Evolutionary conservation across 2,113 vertebrate genomes (phyloP).

Genomic region (Syngnathus scovelli): DNA sequence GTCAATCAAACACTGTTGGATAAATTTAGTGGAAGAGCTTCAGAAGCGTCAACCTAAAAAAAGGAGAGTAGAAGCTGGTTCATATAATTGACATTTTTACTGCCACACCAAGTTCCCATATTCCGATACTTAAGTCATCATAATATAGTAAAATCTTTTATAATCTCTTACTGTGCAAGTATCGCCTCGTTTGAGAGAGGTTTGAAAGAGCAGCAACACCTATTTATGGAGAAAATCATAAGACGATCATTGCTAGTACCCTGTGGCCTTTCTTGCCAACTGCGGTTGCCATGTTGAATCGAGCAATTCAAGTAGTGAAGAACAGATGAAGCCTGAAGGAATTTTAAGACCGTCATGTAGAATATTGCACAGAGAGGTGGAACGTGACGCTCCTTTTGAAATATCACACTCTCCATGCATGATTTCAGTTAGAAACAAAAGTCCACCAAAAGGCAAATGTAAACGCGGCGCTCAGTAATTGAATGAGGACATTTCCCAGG

Average conservation of each 20-base stretch:
- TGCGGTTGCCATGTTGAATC: slow-evolving; percentile 2
- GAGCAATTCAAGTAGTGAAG: slow-evolving; percentile 2
- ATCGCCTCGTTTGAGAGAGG: slow-evolving; percentile 18
- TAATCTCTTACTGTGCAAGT: background rate
- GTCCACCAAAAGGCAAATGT: slow-evolving; percentile 37
- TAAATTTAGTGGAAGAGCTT: background rate
- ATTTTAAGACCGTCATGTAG: background rate
- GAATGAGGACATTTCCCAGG: background rate
- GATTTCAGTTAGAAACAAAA: slow-evolving; percentile 35
- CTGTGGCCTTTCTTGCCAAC: slow-evolving; percentile 16
- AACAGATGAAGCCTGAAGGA: slow-evolving; percentile 5
- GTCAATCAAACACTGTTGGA: background rate
- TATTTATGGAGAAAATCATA: slow-evolving; percentile 49
- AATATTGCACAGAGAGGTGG: background rate
- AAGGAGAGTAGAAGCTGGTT: background rate
- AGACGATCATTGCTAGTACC: slow-evolving; percentile 42
- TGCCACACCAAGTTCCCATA: background rate
- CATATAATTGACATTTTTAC: background rate
- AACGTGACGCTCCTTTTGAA: background rate
- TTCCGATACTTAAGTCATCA: background rate
- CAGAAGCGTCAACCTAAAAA: background rate
- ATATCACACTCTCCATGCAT: background rate
- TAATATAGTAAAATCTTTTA: too few relatives aligned
- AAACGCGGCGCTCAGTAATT: slow-evolving; percentile 15
- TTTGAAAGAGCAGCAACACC: slow-evolving; percentile 26